phyloP scores from a whole-genome alignment of 2,113 vertebrate species.

The Oryzias celebensis region DNA sequence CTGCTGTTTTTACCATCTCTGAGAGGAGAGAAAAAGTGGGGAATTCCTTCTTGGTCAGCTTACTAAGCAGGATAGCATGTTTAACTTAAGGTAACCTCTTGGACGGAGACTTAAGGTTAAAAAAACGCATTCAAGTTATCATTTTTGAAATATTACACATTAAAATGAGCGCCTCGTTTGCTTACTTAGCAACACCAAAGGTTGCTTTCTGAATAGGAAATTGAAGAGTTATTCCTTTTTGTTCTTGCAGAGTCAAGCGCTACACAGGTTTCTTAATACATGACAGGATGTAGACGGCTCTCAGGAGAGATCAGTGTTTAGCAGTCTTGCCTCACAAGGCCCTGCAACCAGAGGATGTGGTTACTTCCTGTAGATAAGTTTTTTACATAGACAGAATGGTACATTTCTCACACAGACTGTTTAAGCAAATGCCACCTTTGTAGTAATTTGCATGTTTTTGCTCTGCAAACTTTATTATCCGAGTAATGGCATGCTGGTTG shows the following conservation, averaged over 20 bases:
- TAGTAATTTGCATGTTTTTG: not conserved
- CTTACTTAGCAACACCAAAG: slow-evolving; percentile 5
- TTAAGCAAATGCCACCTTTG: slow-evolving; percentile 4
- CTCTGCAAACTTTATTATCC: not conserved
- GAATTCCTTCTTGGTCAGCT: slow-evolving; percentile 31
- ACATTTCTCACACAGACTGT: not conserved
- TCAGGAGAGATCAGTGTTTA: slow-evolving; percentile 53
- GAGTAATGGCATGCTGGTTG: not conserved
- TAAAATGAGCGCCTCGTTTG: not conserved
- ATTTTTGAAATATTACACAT: slow-evolving; percentile 2
- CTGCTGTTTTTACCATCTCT: slow-evolving; percentile 41
- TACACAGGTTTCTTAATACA: slow-evolving; percentile 45
- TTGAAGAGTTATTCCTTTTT: not conserved
- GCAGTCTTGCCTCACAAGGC: slow-evolving; percentile 44
- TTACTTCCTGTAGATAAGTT: slow-evolving; percentile 74
- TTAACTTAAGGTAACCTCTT: slow-evolving; percentile 11
- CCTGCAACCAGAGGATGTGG: slow-evolving; percentile 66
- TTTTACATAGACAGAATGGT: slow-evolving; percentile 26
- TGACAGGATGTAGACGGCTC: slow-evolving; percentile 64
- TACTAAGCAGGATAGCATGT: slow-evolving; percentile 10
- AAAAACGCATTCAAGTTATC: slow-evolving; percentile 14
- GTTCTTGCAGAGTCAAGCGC: slow-evolving; percentile 17
- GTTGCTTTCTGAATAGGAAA: slow-evolving; percentile 15
- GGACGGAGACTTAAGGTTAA: slow-evolving; percentile 9
- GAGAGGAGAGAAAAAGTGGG: slow-evolving; percentile 44